Evolutionary conservation across 2,797 vertebrate genomes (phyloP).

Genomic region (Oceanodroma leucorhoa): DNA sequence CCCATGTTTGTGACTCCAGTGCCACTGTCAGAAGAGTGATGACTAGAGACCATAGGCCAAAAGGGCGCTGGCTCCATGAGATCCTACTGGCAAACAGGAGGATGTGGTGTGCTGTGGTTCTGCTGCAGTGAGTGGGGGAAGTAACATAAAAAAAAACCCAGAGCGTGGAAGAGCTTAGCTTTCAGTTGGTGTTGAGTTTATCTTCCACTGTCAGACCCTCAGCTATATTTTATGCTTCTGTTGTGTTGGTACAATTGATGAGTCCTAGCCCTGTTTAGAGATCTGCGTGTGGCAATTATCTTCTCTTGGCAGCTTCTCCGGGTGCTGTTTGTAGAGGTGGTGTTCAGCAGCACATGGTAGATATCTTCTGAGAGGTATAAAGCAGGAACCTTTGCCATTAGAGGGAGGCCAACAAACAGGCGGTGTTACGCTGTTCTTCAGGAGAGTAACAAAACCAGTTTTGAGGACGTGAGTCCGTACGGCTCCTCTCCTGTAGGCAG

Average conservation of each 20-base stretch:
- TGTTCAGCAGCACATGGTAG: rapidly evolving
- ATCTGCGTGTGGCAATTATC: background rate
- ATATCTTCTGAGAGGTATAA: background rate
- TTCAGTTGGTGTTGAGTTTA: background rate
- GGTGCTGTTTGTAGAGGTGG: background rate
- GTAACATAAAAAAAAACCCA: background rate
- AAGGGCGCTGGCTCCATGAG: background rate
- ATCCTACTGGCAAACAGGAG: background rate
- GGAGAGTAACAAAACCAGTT: background rate
- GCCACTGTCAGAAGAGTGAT: background rate
- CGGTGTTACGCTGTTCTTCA: rapidly evolving
- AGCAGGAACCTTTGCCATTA: background rate
- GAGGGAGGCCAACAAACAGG: background rate
- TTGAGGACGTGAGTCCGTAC: background rate
- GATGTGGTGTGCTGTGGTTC: background rate
- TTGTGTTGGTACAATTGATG: background rate
- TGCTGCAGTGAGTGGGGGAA: background rate
- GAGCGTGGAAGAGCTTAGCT: background rate
- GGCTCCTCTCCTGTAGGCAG: background rate
- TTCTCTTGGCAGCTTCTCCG: background rate
- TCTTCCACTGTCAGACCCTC: background rate
- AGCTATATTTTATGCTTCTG: background rate
- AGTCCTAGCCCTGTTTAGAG: background rate
- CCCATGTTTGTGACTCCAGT: background rate
- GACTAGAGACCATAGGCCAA: background rate